A percentile compares a stretch with the other conserved stretches of the same genome.
Conservation (phyloP, 2,113 vertebrate species). For the Alaudala cheleensis region DNA sequence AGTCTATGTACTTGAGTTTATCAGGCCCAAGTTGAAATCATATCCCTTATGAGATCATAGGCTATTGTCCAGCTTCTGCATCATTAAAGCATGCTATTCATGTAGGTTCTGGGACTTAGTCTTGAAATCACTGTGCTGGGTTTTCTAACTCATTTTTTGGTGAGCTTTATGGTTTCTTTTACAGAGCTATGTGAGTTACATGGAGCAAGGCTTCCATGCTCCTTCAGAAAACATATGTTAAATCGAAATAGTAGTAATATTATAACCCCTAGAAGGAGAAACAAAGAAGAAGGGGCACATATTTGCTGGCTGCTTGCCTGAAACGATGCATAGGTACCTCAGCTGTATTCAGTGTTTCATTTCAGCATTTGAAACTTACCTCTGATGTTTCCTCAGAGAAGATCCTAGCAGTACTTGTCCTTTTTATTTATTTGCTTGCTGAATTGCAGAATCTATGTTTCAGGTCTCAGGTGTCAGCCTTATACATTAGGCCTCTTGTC, state of each 20-base stretch:
- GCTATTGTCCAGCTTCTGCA: conserved; percentile 23
- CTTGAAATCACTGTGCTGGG: background rate
- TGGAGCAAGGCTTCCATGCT: background rate
- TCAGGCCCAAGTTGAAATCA: background rate
- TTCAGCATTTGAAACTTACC: conserved; percentile 5
- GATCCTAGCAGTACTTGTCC: background rate
- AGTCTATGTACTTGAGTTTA: conserved; percentile 34
- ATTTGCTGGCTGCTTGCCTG: background rate
- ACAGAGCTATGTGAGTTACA: background rate
- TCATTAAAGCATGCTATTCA: background rate
- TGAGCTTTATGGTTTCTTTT: conserved; percentile 25
- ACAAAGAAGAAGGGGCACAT: background rate
- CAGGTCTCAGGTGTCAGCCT: background rate
- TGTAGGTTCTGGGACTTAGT: background rate
- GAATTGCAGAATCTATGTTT: background rate
- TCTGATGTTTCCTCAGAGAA: conserved; percentile 32
- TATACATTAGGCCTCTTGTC: background rate
- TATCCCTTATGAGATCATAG: conserved; percentile 26
- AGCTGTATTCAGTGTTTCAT: background rate
- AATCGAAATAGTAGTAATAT: background rate
- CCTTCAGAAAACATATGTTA: background rate
- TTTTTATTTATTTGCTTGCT: conserved; percentile 10
- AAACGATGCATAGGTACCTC: background rate
- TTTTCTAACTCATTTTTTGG: background rate
- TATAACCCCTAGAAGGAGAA: background rate